A percentile compares a stretch with the other conserved stretches of the same genome.
phyloP scores from a whole-genome alignment of 2,888 invertebrate species.

The Dryocosmus kuriphilus region DNA sequence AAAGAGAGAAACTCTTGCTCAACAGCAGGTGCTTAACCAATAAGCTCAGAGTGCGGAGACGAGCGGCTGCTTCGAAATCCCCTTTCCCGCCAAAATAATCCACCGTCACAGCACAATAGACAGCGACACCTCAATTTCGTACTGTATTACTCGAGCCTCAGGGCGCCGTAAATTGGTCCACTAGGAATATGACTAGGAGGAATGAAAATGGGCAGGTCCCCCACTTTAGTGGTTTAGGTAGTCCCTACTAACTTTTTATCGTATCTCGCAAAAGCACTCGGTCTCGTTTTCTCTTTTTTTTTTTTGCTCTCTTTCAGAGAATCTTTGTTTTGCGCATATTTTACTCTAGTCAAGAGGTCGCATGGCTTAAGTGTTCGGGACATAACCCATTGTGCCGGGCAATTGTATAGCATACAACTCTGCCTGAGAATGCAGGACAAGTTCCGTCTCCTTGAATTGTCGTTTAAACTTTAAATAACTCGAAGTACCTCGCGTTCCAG shows the following conservation, averaged over 20 bases:
- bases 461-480: conserved; percentile 52
- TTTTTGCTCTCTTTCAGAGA: conserved; percentile 40
- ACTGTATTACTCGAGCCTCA: conserved; percentile 63
- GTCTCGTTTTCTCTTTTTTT: conserved; percentile 42
- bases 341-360: conserved; percentile 51
- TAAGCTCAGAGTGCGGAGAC: conserved; percentile 45
- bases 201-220: conserved; percentile 13
- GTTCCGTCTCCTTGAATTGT: conserved; percentile 39
- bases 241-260: conserved; percentile 40
- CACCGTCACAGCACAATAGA: conserved; percentile 68
- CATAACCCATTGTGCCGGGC: conserved; percentile 65
- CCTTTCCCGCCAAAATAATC: conserved; percentile 65
- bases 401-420: conserved; percentile 66
- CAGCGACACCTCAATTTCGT: conserved; percentile 67
- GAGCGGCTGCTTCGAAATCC: conserved; percentile 48
- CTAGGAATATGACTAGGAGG: conserved; percentile 61
- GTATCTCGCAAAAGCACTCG: conserved; percentile 31
- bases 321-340: background rate
- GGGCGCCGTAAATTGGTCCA: conserved; percentile 74
- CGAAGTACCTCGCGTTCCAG: conserved; percentile 48
- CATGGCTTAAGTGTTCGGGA: conserved; percentile 57
- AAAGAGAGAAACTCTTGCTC: conserved; percentile 47
- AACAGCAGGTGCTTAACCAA: conserved; percentile 57
- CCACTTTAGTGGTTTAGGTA: conserved; percentile 32
- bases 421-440: conserved; percentile 24